These are phyloP conservation scores for Unio pictorum DNA, from an alignment of 2,888 invertebrate genomes.

Conservation along the genomic window DNA sequence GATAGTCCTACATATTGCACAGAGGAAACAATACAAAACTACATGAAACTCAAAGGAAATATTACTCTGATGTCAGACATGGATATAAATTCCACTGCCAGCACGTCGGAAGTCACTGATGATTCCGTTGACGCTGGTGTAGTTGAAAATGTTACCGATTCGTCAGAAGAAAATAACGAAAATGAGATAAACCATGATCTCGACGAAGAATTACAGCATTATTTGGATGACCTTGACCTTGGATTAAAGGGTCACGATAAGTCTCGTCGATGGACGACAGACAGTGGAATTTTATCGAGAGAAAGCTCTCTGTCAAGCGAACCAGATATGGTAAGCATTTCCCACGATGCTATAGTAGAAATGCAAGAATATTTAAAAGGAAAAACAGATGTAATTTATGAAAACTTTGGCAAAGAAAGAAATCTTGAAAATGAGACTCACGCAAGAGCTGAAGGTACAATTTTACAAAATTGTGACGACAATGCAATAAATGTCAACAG, in stretches of 20 bases:
- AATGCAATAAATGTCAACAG: too few species aligned
- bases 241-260: background rate
- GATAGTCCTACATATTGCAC: too few species aligned
- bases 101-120: too few species aligned
- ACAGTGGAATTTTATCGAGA: constrained; percentile 28
- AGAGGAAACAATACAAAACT: too few species aligned
- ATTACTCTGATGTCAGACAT: too few species aligned
- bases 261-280: constrained; percentile 18
- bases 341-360: constrained; percentile 15
- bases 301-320: constrained; percentile 32
- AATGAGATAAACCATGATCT: too few species aligned
- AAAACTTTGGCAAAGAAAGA: constrained; percentile 13
- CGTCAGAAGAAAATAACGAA: background rate
- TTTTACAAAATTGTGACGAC: too few species aligned
- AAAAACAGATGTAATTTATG: constrained; percentile 14
- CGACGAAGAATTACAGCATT: constrained; percentile 8
- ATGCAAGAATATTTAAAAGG: constrained; percentile 26
- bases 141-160: constrained; percentile 2
- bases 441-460: too few species aligned
- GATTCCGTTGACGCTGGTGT: background rate
- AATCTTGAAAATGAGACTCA: too few species aligned
- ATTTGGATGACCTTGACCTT: constrained; percentile 4
- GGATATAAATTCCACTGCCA: too few species aligned
- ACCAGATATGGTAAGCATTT: constrained; percentile 14
- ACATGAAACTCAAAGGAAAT: too few species aligned